Conservation (phyloP, 2,888 invertebrate genomes). For the Microctonus hyperodae region DNA sequence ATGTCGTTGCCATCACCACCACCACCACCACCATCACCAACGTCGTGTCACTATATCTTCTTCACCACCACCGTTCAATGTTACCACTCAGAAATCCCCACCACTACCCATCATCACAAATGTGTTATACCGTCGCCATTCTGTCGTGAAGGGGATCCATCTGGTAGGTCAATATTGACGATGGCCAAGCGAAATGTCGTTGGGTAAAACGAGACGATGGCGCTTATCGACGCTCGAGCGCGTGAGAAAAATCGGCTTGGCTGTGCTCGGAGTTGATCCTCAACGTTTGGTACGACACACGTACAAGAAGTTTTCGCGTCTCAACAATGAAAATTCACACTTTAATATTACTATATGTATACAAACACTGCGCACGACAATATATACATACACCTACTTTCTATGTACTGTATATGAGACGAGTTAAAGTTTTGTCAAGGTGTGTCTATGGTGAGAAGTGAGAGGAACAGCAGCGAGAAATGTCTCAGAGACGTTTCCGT, state of each 20-base stretch:
- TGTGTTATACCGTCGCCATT: background rate
- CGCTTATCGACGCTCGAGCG: slow-evolving; percentile 32
- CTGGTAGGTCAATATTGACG: slow-evolving; percentile 42
- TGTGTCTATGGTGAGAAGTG: slow-evolving; percentile 10
- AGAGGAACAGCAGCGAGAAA: slow-evolving; percentile 18
- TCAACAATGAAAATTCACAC: slow-evolving; percentile 1
- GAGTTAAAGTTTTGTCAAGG: slow-evolving; percentile 21
- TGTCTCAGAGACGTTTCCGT: slow-evolving; percentile 26
- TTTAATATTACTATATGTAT: background rate
- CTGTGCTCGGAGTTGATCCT: slow-evolving; percentile 25
- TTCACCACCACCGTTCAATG: background rate
- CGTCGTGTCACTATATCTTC: too few relatives aligned
- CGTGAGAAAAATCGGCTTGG: slow-evolving; percentile 21
- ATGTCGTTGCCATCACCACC: background rate
- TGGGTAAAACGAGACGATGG: slow-evolving; percentile 11
- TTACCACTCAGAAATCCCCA: background rate
- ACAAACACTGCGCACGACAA: background rate
- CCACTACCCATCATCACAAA: background rate
- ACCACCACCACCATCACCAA: background rate
- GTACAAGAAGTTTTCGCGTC: slow-evolving; percentile 13
- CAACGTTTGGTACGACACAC: slow-evolving; percentile 27
- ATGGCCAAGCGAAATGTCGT: slow-evolving; percentile 38
- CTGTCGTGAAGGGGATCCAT: slow-evolving; percentile 37
- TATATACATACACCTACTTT: background rate
- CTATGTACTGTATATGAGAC: background rate